Base-by-base conservation (phyloP, 2,888 invertebrate species). In the Melinaea marsaeus region DNA sequence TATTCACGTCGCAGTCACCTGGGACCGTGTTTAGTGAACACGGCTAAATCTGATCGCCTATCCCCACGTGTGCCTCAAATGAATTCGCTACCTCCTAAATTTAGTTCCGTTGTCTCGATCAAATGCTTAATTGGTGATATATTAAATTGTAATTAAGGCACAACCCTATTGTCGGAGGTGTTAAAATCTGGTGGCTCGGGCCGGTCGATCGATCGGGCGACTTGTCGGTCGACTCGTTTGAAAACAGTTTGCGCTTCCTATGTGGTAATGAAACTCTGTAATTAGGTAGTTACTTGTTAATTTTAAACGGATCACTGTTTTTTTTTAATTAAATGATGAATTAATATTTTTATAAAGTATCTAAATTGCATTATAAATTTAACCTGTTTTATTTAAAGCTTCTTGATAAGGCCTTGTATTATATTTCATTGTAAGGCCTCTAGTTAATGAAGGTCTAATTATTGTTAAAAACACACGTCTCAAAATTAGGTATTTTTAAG, bases 81-180 rank as follows among this genome's bases (percentile, higher is more conserved):
- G 60, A 64, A 65, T 60, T 61, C 59, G 63, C 68, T 64, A 74
- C 71, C 80, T 74, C 72, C 75, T 74, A 71, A 78, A 84, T 79
- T 79, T 74, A 71, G 78, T 69, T 70, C 75, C 72, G 69, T 78
- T 77, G 80, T 79, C 78, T 83, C 86, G 83, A 86, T 86, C 85
- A 82, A 77, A 81, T 83, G 80, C 80, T 85, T 88, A 88, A 90
- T 88, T 88, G 87, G 83, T 83, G 83, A 88, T 88, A 88, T 88
- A 88, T 90, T 90, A 88, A 86, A 88, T 86, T 81, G 86, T 88
- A 90, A 89, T 89, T 88, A 88, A 87, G 83, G 83, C 83, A 78
- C 84, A 79, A 79, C 84, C 81, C 75, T 78, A 79, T 78, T 81
- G 80, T 79, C 73, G 71, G 80, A 82, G 82, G 85, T 85, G 84